Evolutionary conservation across 2,113 vertebrate genomes (phyloP).

Genomic region (Xenopus laevis): DNA sequence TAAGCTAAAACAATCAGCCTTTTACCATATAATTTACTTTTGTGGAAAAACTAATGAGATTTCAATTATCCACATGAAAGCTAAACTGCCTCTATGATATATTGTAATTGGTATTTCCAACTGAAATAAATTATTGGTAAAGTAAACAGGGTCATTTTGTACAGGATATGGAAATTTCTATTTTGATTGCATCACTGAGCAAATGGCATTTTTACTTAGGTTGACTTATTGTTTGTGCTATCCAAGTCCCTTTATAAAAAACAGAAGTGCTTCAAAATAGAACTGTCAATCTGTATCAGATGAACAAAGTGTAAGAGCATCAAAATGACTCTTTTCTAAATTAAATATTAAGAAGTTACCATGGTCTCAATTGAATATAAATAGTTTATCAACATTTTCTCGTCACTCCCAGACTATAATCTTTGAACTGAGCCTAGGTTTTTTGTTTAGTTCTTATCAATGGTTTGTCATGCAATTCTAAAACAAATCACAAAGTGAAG

Average conservation of each 20-base stretch:
- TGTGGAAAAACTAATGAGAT: constrained; percentile 34
- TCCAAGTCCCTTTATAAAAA: not conserved
- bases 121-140: constrained; percentile 40
- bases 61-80: constrained; percentile 40
- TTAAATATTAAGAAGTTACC: not conserved
- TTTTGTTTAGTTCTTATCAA: too few species aligned
- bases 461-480: too few species aligned
- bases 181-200: constrained; percentile 27
- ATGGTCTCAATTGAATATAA: constrained; percentile 5
- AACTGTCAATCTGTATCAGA: constrained; percentile 1
- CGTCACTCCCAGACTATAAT: too few species aligned
- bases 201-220: constrained; percentile 5
- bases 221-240: constrained; percentile 22
- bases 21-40: constrained; percentile 40
- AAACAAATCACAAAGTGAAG: too few species aligned
- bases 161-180: constrained; percentile 12
- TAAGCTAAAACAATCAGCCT: constrained; percentile 27
- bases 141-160: constrained; percentile 28
- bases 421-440: too few species aligned
- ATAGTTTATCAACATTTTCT: not conserved
- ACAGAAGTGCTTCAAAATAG: constrained; percentile 1
- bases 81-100: constrained; percentile 20
- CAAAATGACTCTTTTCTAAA: constrained; percentile 4
- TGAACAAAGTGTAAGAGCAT: not conserved
- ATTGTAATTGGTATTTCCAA: constrained; percentile 40